These are phyloP conservation scores for Eriosoma lanigerum DNA, from an alignment of 1,140 invertebrate species.

Conservation along the genomic window DNA sequence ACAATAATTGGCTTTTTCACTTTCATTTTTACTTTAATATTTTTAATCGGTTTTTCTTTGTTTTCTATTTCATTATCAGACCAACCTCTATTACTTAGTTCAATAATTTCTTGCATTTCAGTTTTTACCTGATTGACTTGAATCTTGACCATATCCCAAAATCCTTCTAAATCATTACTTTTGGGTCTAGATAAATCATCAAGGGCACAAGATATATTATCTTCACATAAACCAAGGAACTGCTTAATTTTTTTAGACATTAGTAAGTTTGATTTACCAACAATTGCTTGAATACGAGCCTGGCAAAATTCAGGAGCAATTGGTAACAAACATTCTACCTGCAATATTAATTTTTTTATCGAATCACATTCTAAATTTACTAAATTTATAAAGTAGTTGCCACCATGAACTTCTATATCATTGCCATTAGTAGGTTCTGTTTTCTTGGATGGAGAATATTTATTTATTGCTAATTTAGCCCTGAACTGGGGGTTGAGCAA, in stretches of 20 bases:
- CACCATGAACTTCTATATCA: slow-evolving; percentile 12
- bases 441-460: neutral
- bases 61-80: neutral
- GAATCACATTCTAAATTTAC: slow-evolving; percentile 43
- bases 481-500: slow-evolving; percentile 44
- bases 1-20: slow-evolving; percentile 35
- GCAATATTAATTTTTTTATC: slow-evolving; percentile 40
- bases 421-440: slow-evolving; percentile 6
- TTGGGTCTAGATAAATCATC: slow-evolving; percentile 47
- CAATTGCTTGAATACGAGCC: slow-evolving; percentile 44
- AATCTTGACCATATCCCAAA: slow-evolving; percentile 48
- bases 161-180: slow-evolving; percentile 45
- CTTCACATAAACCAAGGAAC: slow-evolving; percentile 46
- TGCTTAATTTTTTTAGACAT: slow-evolving; percentile 49
- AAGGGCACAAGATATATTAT: slow-evolving; percentile 26
- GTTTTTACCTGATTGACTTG: slow-evolving; percentile 40
- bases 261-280: slow-evolving; percentile 46
- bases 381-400: slow-evolving; percentile 37
- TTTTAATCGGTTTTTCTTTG: slow-evolving; percentile 12
- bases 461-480: slow-evolving; percentile 41
- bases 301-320: slow-evolving; percentile 40
- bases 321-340: slow-evolving; percentile 40
- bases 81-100: slow-evolving; percentile 32
- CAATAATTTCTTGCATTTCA: slow-evolving; percentile 37
- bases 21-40: slow-evolving; percentile 35